Conservation (phyloP, 2,113 vertebrate genomes). For the Fukomys damarensis region DNA sequence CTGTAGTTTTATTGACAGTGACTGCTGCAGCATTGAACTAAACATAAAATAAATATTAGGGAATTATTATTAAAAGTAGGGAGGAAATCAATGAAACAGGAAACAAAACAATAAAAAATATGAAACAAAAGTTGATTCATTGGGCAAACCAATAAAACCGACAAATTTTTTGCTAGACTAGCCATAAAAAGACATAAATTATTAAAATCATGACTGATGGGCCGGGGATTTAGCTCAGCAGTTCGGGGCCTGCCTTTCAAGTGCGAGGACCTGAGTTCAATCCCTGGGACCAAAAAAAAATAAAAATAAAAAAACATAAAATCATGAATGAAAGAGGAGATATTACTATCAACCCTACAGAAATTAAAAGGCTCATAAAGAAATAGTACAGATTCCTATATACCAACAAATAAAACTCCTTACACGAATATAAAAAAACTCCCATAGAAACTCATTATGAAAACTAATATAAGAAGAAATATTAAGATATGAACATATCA, state of each 20-base stretch:
- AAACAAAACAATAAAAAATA: neutral
- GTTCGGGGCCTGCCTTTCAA: too few species aligned
- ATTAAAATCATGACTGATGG: slow-evolving; percentile 43
- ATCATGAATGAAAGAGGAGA: slow-evolving; percentile 27
- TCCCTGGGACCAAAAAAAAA: too few species aligned
- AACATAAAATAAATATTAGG: neutral
- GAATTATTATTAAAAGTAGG: neutral
- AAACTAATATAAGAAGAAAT: neutral
- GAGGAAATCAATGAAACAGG: neutral
- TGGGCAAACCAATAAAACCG: slow-evolving; percentile 15
- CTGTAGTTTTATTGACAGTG: neutral
- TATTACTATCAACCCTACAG: neutral
- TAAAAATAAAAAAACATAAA: neutral
- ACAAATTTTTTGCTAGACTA: neutral
- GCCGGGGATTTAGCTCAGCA: too few species aligned
- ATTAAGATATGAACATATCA: neutral
- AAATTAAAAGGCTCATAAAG: neutral
- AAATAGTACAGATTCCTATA: neutral
- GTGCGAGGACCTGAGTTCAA: too few species aligned
- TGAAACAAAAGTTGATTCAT: neutral
- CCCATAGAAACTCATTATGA: neutral
- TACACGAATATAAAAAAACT: slow-evolving; percentile 14
- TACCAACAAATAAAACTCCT: neutral
- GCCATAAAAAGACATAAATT: neutral
- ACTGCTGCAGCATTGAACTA: neutral